Evolutionary conservation across 2,888 invertebrate species (phyloP).

Genomic region (Tipula helvola): DNA sequence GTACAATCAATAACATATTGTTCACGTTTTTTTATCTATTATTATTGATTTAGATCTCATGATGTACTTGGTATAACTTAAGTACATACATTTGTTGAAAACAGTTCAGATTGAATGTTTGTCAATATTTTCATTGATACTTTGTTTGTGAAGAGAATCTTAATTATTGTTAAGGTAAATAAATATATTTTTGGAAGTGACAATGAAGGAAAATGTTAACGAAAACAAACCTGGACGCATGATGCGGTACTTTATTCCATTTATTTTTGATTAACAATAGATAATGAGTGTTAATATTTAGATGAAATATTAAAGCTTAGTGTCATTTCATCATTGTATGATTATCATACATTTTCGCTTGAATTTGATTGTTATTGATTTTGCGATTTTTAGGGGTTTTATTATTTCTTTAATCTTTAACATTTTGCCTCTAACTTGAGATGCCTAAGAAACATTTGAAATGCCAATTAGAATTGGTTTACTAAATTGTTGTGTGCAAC

Average conservation of each 20-base stretch:
- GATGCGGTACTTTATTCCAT: not conserved
- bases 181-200: not conserved
- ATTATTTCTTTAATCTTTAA: no score
- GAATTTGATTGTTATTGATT: no score
- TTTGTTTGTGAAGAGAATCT: not conserved
- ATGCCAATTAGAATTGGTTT: no score
- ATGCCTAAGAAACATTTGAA: no score
- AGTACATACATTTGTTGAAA: not conserved
- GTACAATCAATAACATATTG: no score
- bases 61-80: not conserved
- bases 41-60: not conserved
- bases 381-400: no score
- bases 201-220: not conserved
- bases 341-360: no score
- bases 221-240: not conserved
- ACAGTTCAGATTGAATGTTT: not conserved
- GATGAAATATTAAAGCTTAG: not conserved
- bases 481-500: no score
- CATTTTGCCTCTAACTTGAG: no score
- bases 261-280: not conserved
- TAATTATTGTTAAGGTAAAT: not conserved
- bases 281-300: not conserved
- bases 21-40: no score
- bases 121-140: not conserved
- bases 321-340: not conserved